phyloP scores from a whole-genome alignment of 1,140 invertebrate species.

The Psix sp. region DNA sequence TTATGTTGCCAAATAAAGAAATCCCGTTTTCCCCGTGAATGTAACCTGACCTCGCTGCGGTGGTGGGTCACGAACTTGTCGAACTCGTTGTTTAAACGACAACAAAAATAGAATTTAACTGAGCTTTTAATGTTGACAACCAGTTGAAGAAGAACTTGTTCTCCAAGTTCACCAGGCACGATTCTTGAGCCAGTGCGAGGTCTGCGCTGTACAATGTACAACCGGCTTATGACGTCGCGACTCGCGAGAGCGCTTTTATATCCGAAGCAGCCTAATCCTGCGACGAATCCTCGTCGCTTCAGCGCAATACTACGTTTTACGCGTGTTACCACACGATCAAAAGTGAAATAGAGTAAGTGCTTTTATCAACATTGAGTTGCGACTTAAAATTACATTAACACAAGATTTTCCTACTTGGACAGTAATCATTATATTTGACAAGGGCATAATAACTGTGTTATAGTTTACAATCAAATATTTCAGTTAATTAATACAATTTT shows the following conservation, averaged over 20 bases:
- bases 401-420: too few relatives aligned
- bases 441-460: too few relatives aligned
- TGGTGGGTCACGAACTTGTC: neutral
- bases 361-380: neutral
- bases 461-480: too few relatives aligned
- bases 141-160: constrained; percentile 20
- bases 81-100: neutral
- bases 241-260: constrained; percentile 60
- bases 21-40: neutral
- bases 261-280: constrained; percentile 48
- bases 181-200: constrained; percentile 39
- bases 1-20: constrained; percentile 33
- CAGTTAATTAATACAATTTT: too few relatives aligned
- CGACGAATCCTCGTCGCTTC: constrained; percentile 33
- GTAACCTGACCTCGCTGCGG: neutral
- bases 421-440: too few relatives aligned
- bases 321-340: neutral
- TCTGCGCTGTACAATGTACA: constrained; percentile 58
- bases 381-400: too few relatives aligned
- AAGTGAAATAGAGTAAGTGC: too few relatives aligned
- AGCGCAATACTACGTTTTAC: neutral
- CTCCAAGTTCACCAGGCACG: constrained; percentile 37
- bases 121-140: neutral
- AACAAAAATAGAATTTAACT: neutral
- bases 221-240: constrained; percentile 58